Evolutionary conservation across 1,140 invertebrate genomes (phyloP).

Genomic region (Halictus rubicundus): DNA sequence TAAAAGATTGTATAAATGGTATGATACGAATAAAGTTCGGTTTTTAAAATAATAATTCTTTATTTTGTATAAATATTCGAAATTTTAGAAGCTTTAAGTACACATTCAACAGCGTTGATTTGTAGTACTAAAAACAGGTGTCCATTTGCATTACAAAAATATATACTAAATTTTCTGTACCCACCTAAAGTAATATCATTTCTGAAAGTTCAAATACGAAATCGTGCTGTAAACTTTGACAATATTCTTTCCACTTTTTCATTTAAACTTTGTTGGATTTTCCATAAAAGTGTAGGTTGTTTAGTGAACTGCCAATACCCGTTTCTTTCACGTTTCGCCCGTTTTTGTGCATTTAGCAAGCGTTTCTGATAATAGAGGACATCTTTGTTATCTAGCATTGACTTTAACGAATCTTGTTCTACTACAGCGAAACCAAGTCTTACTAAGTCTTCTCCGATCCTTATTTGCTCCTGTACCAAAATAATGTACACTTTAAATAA

Average conservation of each 20-base stretch:
- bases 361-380: slow-evolving; percentile 71
- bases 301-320: slow-evolving; percentile 80
- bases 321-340: slow-evolving; percentile 76
- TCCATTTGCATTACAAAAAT: not conserved
- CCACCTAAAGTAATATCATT: not conserved
- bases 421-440: slow-evolving; percentile 79
- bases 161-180: not conserved
- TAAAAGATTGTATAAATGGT: slow-evolving; percentile 33
- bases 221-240: slow-evolving; percentile 55
- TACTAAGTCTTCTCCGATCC: slow-evolving; percentile 77
- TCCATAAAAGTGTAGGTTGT: slow-evolving; percentile 73
- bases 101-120: too few relatives aligned
- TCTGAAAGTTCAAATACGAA: slow-evolving; percentile 57
- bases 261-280: slow-evolving; percentile 59
- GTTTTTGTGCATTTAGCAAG: slow-evolving; percentile 75
- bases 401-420: slow-evolving; percentile 59
- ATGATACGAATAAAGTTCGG: slow-evolving; percentile 36
- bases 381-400: slow-evolving; percentile 53
- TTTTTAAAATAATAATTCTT: slow-evolving; percentile 14
- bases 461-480: slow-evolving; percentile 60
- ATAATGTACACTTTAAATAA: slow-evolving; percentile 11
- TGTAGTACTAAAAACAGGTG: not conserved
- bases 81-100: slow-evolving; percentile 1
- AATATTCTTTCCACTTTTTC: slow-evolving; percentile 63
- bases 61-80: not conserved